A percentile compares a stretch with the other conserved stretches of the same genome.
Conservation (phyloP, 35 echinoderm and acorn worm genomes). For the Stichopus chloronotus region DNA sequence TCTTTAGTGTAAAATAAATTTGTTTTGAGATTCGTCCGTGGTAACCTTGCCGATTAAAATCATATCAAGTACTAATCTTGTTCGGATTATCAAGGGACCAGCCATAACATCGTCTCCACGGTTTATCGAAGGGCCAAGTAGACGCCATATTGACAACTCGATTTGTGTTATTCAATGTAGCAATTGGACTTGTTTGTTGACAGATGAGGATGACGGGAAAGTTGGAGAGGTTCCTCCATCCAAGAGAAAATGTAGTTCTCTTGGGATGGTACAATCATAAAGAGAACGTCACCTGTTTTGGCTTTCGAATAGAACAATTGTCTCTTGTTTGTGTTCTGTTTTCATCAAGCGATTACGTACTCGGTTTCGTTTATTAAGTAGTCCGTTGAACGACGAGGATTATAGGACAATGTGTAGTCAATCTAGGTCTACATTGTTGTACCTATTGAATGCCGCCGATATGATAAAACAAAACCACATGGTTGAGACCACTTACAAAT, state of each 20-base stretch:
- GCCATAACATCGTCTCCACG: neutral
- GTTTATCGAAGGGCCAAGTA: neutral
- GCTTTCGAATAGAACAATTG: neutral
- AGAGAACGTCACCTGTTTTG: neutral
- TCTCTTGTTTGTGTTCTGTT: neutral
- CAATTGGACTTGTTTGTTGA: neutral
- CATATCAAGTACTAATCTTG: too few relatives aligned
- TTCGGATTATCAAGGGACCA: too few relatives aligned
- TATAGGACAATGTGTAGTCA: neutral
- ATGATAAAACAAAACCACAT: too few relatives aligned
- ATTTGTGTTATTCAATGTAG: neutral
- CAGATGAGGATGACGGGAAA: neutral
- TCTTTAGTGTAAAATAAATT: too few relatives aligned
- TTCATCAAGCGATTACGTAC: neutral
- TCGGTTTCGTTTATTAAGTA: neutral
- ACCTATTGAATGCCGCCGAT: neutral
- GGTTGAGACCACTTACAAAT: too few relatives aligned
- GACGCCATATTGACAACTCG: neutral
- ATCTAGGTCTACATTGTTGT: neutral
- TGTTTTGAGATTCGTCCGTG: too few relatives aligned
- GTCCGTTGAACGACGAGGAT: neutral
- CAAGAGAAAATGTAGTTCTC: neutral
- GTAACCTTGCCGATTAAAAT: too few relatives aligned
- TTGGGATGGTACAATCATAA: neutral
- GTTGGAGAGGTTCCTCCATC: neutral